Percentiles rank a stretch among this genome's conserved stretches.
phyloP scores from a whole-genome alignment of 2,888 invertebrate genomes.

The Antitype chi region DNA sequence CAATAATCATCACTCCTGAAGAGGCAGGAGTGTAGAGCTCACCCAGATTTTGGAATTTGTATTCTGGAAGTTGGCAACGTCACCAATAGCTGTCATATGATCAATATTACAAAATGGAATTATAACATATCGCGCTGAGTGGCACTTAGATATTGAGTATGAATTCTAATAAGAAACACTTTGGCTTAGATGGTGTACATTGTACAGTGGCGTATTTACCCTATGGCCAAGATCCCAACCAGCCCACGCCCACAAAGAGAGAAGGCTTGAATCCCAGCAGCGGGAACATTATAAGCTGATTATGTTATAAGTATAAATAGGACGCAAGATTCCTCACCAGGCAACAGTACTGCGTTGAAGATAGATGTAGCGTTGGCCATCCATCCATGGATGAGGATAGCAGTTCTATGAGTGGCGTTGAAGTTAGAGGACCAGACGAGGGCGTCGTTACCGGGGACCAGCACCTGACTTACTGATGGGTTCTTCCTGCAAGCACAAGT shows the following conservation, averaged over 20 bases:
- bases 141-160: too few species aligned
- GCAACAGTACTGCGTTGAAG: not conserved
- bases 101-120: too few species aligned
- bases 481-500: not conserved
- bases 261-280: not conserved
- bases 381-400: conserved; percentile 20
- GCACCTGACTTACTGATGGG: conserved; percentile 15
- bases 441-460: not conserved
- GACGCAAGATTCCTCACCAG: not conserved
- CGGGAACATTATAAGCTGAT: not conserved
- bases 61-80: too few species aligned
- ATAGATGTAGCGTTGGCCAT: not conserved
- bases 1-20: too few species aligned
- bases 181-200: too few species aligned
- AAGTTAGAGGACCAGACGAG: conserved; percentile 15
- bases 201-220: not conserved
- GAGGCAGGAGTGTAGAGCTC: too few species aligned
- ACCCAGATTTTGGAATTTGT: too few species aligned
- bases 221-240: too few species aligned
- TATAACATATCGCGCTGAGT: too few species aligned
- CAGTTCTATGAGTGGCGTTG: not conserved
- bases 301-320: not conserved
- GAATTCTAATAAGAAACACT: too few species aligned
- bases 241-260: not conserved
- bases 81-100: too few species aligned